Conservation (phyloP, 1,140 invertebrate genomes). For the Formica selysi region DNA sequence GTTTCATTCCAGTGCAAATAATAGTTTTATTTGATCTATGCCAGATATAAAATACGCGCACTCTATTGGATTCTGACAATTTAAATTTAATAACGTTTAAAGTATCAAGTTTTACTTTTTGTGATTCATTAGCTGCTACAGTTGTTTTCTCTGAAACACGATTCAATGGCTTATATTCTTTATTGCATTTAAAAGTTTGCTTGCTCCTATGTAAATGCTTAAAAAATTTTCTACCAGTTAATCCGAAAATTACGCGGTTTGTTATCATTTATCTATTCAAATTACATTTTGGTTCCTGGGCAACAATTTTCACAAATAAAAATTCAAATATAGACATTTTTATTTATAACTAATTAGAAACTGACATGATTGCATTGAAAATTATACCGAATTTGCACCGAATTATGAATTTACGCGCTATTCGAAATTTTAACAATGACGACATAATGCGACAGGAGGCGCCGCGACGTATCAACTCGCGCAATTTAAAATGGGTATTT, state of each 20-base stretch:
- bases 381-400: conserved; percentile 7
- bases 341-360: not conserved
- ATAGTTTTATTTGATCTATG: not conserved
- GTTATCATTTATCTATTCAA: not conserved
- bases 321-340: not conserved
- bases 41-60: not conserved
- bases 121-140: conserved; percentile 34
- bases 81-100: conserved; percentile 47
- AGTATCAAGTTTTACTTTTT: conserved; percentile 23
- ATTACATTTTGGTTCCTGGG: not conserved
- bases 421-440: conserved; percentile 33
- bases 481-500: conserved; percentile 63
- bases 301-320: not conserved
- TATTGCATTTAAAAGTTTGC: conserved; percentile 15
- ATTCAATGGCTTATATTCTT: conserved; percentile 15
- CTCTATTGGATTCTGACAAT: not conserved
- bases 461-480: not conserved
- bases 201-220: not conserved
- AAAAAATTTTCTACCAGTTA: conserved; percentile 9
- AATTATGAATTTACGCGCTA: conserved; percentile 21
- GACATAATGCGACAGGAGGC: conserved; percentile 18
- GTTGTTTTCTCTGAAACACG: not conserved
- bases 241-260: not conserved
- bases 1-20: not conserved
- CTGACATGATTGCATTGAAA: conserved; percentile 6